A percentile compares a stretch with the other conserved stretches of the same genome.
Conservation (phyloP, 2,113 vertebrate genomes). For the Rhinopomastus cyanomelas region DNA sequence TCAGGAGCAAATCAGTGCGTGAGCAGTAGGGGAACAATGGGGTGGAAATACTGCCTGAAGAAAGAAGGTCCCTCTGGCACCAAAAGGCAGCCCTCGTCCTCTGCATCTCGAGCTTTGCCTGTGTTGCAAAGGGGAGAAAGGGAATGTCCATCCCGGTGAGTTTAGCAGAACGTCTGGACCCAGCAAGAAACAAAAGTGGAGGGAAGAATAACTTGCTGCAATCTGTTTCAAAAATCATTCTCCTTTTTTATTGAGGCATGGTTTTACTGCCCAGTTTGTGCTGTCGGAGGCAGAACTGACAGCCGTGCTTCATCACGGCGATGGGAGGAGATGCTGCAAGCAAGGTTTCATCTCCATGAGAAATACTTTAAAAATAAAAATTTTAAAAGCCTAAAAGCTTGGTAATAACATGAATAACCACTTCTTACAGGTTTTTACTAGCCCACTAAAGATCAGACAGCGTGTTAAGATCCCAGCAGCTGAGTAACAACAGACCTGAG, state of each 20-base stretch:
- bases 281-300: constrained; percentile 23
- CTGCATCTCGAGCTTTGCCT: constrained; percentile 1
- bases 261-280: constrained; percentile 32
- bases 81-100: background rate
- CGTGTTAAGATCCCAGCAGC: constrained; percentile 30
- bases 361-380: background rate
- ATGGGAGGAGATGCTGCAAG: constrained; percentile 24
- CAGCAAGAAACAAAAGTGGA: background rate
- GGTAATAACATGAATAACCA: constrained; percentile 66
- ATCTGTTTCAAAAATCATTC: constrained; percentile 2
- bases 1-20: constrained; percentile 59
- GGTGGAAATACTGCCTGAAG: constrained; percentile 61
- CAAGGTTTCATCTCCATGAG: constrained; percentile 63
- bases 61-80: background rate
- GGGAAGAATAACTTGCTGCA: background rate
- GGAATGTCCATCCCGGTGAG: background rate
- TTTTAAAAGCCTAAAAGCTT: constrained; percentile 25
- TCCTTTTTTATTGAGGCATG: constrained; percentile 48
- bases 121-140: background rate
- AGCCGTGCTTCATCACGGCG: constrained; percentile 30
- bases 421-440: constrained; percentile 52
- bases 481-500: constrained; percentile 7
- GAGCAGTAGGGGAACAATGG: constrained; percentile 38
- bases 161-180: constrained; percentile 23
- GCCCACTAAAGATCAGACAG: constrained; percentile 44